Base-by-base conservation (phyloP, 2,888 invertebrate species). In the Bellardia bayeri region DNA sequence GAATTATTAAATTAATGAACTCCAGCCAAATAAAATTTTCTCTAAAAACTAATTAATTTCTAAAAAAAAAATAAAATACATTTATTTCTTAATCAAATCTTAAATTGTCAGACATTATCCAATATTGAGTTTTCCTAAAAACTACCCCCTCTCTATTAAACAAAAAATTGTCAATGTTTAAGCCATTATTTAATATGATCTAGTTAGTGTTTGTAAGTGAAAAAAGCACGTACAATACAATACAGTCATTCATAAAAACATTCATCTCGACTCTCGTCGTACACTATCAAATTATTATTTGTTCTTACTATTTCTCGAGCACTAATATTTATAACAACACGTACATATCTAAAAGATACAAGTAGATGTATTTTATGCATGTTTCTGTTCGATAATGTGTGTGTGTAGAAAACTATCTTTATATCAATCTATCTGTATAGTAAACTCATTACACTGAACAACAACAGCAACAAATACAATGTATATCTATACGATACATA, bases 241-340 rank as follows among this genome's bases (percentile, higher is more conserved):
- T 23, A 9, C 7, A 8, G 2, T 51, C 37, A 64, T 51, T 5
- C 51, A 37, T 64, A 51, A 4, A 42, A 64, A 74, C 40, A 85
- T 63, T 54, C 51, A 64, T 61, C 56, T 42, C 16, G 30, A 37
- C 6, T 30, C 42, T 33, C 16, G 13, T 54, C 40, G 23, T 56
- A 61, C 63, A 33, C 71, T 58, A 63, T 84, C 56, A 58, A 64
- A 76, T 79, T 66, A 37, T 74, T 66, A 61, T 84, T 84, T 79
- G 45, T 79, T 84, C 42, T n/a, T 40, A 9, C 40, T 75, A 68
- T 49, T 30, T 82, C 13, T 37, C 45, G 9, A 74, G 4, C 40
- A 63, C 71, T 63, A 63, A 80, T 61, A 61, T 23, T 23, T 23
- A 23, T 5, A 51, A 51, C 13, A 64, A 54, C 66, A 72, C 64